phyloP scores from a whole-genome alignment of 2,888 invertebrate species.

The Drosophila atripex region DNA sequence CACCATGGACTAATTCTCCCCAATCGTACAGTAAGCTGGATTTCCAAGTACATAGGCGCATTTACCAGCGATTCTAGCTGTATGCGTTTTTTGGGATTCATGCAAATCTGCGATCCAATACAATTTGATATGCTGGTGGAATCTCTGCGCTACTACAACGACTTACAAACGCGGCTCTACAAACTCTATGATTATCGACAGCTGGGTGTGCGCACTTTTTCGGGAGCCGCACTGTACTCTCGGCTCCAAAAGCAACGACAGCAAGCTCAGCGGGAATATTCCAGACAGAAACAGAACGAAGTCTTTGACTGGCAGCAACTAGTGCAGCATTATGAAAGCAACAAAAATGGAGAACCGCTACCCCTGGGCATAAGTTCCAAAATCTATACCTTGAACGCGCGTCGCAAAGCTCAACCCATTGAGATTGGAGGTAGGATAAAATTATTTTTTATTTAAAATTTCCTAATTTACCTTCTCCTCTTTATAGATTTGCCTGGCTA shows the following conservation, averaged over 20 bases:
- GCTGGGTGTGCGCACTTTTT: constrained; percentile 89
- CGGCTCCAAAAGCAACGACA: constrained; percentile 86
- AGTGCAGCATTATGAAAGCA: constrained; percentile 64
- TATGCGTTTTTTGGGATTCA: constrained; percentile 87
- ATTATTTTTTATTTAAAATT: not conserved
- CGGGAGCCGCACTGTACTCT: constrained; percentile 87
- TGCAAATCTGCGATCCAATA: constrained; percentile 89
- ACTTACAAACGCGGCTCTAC: constrained; percentile 87
- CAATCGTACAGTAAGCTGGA: constrained; percentile 88
- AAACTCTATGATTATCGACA: constrained; percentile 88
- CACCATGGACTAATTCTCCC: constrained; percentile 91
- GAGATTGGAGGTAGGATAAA: constrained; percentile 79
- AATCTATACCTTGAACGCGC: constrained; percentile 53
- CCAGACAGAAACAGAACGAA: constrained; percentile 52
- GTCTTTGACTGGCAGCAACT: constrained; percentile 68
- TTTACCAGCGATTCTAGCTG: constrained; percentile 85
- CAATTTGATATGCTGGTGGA: constrained; percentile 92
- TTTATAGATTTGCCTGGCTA: constrained; percentile 90
- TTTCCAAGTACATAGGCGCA: constrained; percentile 88
- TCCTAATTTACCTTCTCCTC: not conserved
- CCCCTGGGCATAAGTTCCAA: constrained; percentile 71
- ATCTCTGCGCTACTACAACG: constrained; percentile 88
- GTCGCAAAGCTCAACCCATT: constrained; percentile 82
- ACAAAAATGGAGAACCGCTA: constrained; percentile 70
- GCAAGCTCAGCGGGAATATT: constrained; percentile 70